A percentile compares a stretch with the other conserved stretches of the same genome.
Evolutionary conservation across 1,140 invertebrate genomes (phyloP).

Genomic region (Pseudomyrmex concolor): DNA sequence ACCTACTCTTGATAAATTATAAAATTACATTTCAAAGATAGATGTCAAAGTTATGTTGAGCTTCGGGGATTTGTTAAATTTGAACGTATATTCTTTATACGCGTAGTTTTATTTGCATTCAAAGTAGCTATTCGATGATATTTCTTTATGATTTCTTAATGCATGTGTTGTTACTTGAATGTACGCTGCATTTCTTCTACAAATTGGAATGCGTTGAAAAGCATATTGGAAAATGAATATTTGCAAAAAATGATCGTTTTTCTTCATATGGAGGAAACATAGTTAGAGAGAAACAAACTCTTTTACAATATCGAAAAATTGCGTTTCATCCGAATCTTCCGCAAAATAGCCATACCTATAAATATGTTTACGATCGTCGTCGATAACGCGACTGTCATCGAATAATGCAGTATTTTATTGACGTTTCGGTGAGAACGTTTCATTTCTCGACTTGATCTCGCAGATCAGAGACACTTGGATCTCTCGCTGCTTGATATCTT

Average conservation of each 20-base stretch:
- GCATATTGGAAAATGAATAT: not conserved
- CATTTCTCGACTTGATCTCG: not conserved
- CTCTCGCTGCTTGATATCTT: no score
- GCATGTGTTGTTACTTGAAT: constrained; percentile 9
- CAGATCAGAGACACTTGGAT: not conserved
- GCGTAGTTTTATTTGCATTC: not conserved
- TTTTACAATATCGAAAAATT: constrained; percentile 11
- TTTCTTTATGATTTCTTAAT: constrained; percentile 26
- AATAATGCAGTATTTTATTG: constrained; percentile 36
- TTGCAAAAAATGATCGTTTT: not conserved
- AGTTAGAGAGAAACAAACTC: not conserved
- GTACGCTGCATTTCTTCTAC: not conserved
- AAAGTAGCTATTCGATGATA: not conserved
- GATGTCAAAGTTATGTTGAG: not conserved
- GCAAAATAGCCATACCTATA: constrained; percentile 17
- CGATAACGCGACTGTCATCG: constrained; percentile 27
- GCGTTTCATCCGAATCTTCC: constrained; percentile 19
- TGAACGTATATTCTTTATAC: not conserved
- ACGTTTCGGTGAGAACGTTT: constrained; percentile 18
- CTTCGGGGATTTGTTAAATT: not conserved
- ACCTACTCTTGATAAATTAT: not conserved
- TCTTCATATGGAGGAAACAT: not conserved
- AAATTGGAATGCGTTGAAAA: not conserved
- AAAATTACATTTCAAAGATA: constrained; percentile 11
- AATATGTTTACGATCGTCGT: constrained; percentile 41